These are phyloP conservation scores for Drosophila histrio DNA, from an alignment of 2,888 invertebrate genomes.

Conservation along the genomic window DNA sequence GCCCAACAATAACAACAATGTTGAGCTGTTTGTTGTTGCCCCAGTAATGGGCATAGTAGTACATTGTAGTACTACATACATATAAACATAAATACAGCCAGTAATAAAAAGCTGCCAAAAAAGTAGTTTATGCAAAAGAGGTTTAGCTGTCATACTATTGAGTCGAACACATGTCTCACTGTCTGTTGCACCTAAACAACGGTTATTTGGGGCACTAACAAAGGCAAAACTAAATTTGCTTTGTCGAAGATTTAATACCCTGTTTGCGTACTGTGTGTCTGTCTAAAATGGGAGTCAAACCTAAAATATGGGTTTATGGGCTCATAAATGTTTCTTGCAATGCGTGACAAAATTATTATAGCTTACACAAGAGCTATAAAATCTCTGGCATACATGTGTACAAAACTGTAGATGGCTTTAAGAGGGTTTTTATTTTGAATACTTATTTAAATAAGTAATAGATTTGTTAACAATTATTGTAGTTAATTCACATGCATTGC, in stretches of 20 bases:
- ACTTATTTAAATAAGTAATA: conserved; percentile 7
- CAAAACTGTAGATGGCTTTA: neutral
- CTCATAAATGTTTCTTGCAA: conserved; percentile 14
- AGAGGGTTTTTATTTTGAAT: neutral
- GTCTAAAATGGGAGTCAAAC: conserved; percentile 1
- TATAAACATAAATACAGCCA: conserved; percentile 8
- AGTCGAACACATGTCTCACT: conserved; percentile 33
- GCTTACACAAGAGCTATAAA: neutral
- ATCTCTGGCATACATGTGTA: neutral
- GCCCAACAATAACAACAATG: conserved; percentile 9
- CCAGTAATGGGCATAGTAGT: conserved; percentile 28
- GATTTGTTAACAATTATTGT: conserved; percentile 14
- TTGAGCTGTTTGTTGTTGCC: conserved; percentile 27
- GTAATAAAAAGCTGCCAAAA: conserved; percentile 33
- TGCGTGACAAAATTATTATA: conserved; percentile 18
- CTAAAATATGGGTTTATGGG: conserved; percentile 13
- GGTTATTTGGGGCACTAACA: conserved; percentile 32
- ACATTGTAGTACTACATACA: conserved; percentile 1
- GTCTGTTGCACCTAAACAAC: conserved; percentile 9
- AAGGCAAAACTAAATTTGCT: neutral
- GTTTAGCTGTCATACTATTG: conserved; percentile 37
- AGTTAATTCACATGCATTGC: neutral
- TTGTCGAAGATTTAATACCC: conserved; percentile 26
- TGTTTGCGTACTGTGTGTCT: too few species aligned
- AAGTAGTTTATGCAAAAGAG: conserved; percentile 44